Evolutionary conservation across 30 jellyfish, hydroid and myxozoan species (phyloP).

Genomic region (Nemopilema nomurai): DNA sequence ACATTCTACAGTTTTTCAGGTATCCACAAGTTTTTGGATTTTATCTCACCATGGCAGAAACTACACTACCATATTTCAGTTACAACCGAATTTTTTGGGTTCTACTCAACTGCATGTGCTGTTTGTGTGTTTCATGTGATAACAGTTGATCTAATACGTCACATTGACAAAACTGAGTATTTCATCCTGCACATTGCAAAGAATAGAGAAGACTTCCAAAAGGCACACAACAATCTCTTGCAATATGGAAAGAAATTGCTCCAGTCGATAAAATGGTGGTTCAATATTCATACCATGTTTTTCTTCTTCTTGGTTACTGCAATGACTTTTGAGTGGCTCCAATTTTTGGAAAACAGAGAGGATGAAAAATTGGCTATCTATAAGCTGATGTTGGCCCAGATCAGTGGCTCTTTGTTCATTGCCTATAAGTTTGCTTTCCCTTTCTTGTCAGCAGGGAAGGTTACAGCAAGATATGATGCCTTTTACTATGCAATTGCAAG

Average conservation of each 20-base stretch:
- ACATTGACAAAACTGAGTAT: conserved; percentile 1
- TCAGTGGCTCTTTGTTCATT: conserved; percentile 6
- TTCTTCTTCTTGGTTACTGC: conserved; percentile 8
- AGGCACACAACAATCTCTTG: background rate
- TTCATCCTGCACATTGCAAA: background rate
- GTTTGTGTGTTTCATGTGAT: conserved; percentile 3
- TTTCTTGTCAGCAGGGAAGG: background rate
- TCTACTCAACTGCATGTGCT: background rate
- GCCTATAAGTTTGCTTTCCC: conserved; percentile 23
- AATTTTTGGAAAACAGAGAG: background rate
- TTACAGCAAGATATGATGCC: background rate
- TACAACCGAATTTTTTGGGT: conserved; percentile 7
- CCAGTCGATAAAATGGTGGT: conserved; percentile 19
- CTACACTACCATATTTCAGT: conserved; percentile 18
- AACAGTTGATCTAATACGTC: conserved; percentile 1
- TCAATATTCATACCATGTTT: background rate
- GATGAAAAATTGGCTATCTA: background rate
- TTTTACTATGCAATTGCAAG: conserved; percentile 10
- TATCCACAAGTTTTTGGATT: background rate
- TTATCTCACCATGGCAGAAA: background rate
- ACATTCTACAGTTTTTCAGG: background rate
- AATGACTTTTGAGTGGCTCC: background rate
- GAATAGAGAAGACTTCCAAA: conserved; percentile 5
- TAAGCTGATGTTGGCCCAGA: background rate
- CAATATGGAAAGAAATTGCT: background rate